Conservation (phyloP, 2,888 invertebrate genomes). For the Nephrocerus scutellatus region DNA sequence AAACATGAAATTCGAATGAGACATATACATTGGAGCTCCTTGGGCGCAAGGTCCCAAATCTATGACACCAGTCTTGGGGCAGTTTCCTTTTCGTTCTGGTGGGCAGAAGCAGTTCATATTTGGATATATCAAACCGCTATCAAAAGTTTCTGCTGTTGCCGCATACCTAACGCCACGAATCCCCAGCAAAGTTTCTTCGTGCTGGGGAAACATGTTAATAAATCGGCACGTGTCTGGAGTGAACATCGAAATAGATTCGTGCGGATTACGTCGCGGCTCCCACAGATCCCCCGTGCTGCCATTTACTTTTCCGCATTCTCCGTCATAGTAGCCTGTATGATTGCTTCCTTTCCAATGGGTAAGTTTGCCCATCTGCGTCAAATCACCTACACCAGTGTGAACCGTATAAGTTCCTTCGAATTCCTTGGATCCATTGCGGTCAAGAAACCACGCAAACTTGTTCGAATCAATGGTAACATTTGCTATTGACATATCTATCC, state of each 20-base stretch:
- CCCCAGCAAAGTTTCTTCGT: constrained; percentile 27
- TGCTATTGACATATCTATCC: constrained; percentile 36
- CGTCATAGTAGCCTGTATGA: constrained; percentile 53
- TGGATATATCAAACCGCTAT: constrained; percentile 58
- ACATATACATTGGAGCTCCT: constrained; percentile 72
- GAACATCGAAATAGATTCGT: constrained; percentile 59
- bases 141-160: constrained; percentile 60
- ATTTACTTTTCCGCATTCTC: constrained; percentile 59
- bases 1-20: constrained; percentile 72
- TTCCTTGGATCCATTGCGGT: constrained; percentile 65
- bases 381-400: constrained; percentile 61
- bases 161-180: constrained; percentile 42
- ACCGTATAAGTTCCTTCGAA: constrained; percentile 73
- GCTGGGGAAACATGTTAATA: constrained; percentile 44
- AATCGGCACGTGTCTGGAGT: constrained; percentile 73
- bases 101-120: constrained; percentile 65
- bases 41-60: constrained; percentile 64
- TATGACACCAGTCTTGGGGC: constrained; percentile 55
- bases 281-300: constrained; percentile 76
- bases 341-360: constrained; percentile 63
- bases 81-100: constrained; percentile 34
- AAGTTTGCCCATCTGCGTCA: constrained; percentile 60
- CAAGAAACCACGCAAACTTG: constrained; percentile 76
- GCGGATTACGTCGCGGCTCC: constrained; percentile 55
- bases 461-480: constrained; percentile 42